These are phyloP conservation scores for Catharus fuscescens DNA, from an alignment of 2,113 vertebrate genomes.

Conservation along the genomic window DNA sequence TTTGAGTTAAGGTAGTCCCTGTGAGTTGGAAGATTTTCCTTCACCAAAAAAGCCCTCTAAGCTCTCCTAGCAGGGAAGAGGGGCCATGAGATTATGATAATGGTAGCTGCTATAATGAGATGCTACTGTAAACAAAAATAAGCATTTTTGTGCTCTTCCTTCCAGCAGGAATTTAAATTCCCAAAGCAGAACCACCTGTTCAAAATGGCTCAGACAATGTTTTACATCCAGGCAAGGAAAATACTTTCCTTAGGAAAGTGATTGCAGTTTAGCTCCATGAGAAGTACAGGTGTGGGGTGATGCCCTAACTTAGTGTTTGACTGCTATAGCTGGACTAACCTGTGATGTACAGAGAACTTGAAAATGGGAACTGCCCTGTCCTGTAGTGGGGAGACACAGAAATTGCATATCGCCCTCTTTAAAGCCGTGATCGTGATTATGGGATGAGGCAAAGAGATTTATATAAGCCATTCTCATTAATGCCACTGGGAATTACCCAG, in stretches of 20 bases:
- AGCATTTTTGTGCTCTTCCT: neutral
- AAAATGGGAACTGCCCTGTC: neutral
- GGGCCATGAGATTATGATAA: neutral
- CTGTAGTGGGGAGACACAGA: neutral
- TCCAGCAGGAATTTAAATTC: neutral
- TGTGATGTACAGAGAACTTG: neutral
- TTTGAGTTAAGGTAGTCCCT: neutral
- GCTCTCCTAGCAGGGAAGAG: neutral
- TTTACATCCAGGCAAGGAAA: neutral
- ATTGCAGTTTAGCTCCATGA: neutral
- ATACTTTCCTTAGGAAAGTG: neutral
- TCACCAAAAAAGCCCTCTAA: neutral
- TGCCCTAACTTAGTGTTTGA: neutral
- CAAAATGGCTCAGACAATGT: neutral
- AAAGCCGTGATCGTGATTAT: neutral
- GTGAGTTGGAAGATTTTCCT: neutral
- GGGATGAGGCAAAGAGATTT: constrained; percentile 17
- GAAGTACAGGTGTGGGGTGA: neutral
- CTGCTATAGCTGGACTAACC: neutral
- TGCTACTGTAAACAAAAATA: neutral
- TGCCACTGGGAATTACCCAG: constrained; percentile 33
- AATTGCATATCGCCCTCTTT: neutral
- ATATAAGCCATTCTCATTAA: constrained; percentile 43
- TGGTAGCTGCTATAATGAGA: neutral
- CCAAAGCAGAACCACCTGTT: neutral